Percentiles rank a stretch among this genome's conserved stretches.
These are phyloP conservation scores for Drosophila longiperda DNA, from an alignment of 2,888 invertebrate species.

Conservation along the genomic window DNA sequence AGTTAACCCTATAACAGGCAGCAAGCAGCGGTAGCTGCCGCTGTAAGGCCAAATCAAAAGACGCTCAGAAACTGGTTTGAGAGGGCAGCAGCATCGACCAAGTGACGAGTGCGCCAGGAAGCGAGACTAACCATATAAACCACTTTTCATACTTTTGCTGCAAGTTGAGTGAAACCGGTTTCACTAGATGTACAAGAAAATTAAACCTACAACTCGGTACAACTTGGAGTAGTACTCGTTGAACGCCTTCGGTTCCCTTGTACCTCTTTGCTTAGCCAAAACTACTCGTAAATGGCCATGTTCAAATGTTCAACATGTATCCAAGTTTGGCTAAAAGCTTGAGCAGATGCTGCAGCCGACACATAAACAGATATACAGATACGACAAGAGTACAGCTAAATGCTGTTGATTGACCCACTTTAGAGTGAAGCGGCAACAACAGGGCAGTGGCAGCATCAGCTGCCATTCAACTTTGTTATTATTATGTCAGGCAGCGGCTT, in stretches of 20 bases:
- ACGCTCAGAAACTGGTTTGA: slow-evolving; percentile 67
- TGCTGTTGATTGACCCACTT: slow-evolving; percentile 73
- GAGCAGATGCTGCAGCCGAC: slow-evolving; percentile 55
- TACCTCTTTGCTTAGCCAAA: slow-evolving; percentile 15
- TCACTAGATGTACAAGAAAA: slow-evolving; percentile 28
- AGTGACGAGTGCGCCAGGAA: slow-evolving; percentile 67
- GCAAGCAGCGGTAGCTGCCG: slow-evolving; percentile 9
- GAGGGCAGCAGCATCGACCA: slow-evolving; percentile 39
- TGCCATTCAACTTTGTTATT: slow-evolving; percentile 20
- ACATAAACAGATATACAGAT: slow-evolving; percentile 42
- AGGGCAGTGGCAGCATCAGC: slow-evolving; percentile 32
- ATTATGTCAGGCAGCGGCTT: slow-evolving; percentile 66
- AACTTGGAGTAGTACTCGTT: slow-evolving; percentile 27
- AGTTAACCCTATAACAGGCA: slow-evolving; percentile 27
- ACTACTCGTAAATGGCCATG: slow-evolving; percentile 69
- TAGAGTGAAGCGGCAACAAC: slow-evolving; percentile 38
- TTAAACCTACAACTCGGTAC: slow-evolving; percentile 31
- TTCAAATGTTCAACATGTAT: slow-evolving; percentile 48
- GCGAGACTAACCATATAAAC: slow-evolving; percentile 66
- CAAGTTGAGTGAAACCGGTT: slow-evolving; percentile 68
- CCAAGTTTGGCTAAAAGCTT: slow-evolving; percentile 56
- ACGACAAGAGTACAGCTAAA: slow-evolving; percentile 59
- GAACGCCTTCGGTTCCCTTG: slow-evolving; percentile 1
- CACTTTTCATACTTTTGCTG: slow-evolving; percentile 64
- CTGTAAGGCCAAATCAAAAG: slow-evolving; percentile 57